Evolutionary conservation across 2,888 invertebrate species (phyloP), one percentile per base, ranked within the genome.

Genomic region (Metellina segmentata): DNA sequence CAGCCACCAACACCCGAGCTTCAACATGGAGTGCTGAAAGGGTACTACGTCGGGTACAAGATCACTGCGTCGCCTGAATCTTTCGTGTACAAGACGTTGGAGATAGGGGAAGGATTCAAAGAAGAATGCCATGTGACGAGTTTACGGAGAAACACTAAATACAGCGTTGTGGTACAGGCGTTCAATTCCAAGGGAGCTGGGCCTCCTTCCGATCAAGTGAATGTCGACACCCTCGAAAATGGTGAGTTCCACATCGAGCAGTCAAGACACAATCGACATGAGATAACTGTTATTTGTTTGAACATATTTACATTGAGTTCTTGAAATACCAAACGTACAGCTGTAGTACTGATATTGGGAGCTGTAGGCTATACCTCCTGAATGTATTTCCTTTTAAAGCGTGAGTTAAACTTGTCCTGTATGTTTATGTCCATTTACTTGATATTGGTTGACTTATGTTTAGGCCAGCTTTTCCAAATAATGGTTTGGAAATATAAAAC

Each of bases 21-120:
- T 77, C 94, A 94, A 81, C 95, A 95, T 91, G 95, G 95, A 1
- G 93, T 94, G n/a, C 94, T 95, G 72, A 93, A 94, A 34, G 95
- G 95, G 0, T 95, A 95, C 93, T 95, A 95, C 92, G 94, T 95
- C 53, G 95, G 95, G 2, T 95, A 95, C 93, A 95, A 94, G 79
- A 93, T 94, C 81, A 94, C 94, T 49, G 94, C 94, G 71, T 93
- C 94, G 19, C 94, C 94, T 6, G 94, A 94, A 13, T 94, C 94
- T 81, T 95, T 94, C 93, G 94, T 94, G 70, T 95, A 95, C 93
- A 94, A 94, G 86, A 94, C 94, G 0, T 81, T 94, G n/a, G 93
- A 93, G 48, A 94, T 93, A 13, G 90, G 90, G 13, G 92, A 93
- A 20, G 83, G 81, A 7, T 87, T 91, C 69, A 90, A 93, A 53